Evolutionary conservation across 2,888 invertebrate species (phyloP), one percentile per base, ranked within the genome.

Genomic region (Sarcophaga caerulescens): DNA sequence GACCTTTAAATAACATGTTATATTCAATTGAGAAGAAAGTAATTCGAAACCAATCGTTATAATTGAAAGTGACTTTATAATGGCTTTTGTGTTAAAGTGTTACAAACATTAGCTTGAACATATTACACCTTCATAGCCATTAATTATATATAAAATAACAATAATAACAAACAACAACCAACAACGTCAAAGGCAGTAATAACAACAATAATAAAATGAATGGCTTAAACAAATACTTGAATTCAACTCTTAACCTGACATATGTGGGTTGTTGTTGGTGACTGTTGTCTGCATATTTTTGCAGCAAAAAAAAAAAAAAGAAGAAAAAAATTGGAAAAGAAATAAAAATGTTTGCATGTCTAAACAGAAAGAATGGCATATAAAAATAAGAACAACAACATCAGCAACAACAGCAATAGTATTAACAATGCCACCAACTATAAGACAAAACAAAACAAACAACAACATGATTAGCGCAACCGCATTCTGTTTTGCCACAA

Each of bases 201-300:
- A 76, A 62, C 57, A 70, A 57, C 23, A 60, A 71, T 63, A 75
- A 63, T 11, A 81, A 60, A 60, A 79, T 75, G 73, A 77, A 85
- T 77, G 66, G 52, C 45, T 76, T 75, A 85, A 52, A 85, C 84
- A 75, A 78, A 86, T 84, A 84, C 81, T 84, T 84, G 65, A 86
- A 81, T 86, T 86, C 84, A 84, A 86, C 86, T 86, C 81, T 86
- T 86, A 86, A 86, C 86, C 86, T 86, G 86, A 86, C 86, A 86
- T 81, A 86, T 86, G 86, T 86, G 86, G 86, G 86, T 86, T 86
- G 86, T 86, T 84, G 86, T 84, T 86, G 86, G 86, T 86, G 86
- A 86, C 86, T 84, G 86, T 86, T 81, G 84, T 86, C 86, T 85
- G 85, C 85, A 87, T 85, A 85, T 78, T 87, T 87, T 77, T 80